Evolutionary conservation across 2,888 invertebrate species (phyloP), one percentile per base, ranked within the genome.

Genomic region (Orthosia gothica): DNA sequence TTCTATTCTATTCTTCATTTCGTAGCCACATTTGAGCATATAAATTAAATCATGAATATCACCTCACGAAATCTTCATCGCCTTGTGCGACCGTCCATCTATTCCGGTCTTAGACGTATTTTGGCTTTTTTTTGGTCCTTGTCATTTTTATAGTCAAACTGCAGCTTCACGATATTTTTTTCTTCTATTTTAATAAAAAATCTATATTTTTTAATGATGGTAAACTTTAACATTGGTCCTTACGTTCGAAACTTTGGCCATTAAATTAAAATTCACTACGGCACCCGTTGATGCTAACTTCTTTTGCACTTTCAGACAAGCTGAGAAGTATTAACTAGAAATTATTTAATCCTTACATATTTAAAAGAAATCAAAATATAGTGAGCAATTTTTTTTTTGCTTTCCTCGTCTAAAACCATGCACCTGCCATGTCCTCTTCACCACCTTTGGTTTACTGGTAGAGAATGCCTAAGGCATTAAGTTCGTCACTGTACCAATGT

Each of bases 211-310:
- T 52, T 52, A 52, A n/a, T 11, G 18, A 18, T 2, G 5, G 18
- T 47, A 16, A 18, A 7, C 16, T 61, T n/a, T 47, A 26, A 61
- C n/a, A 58, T 32, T 20, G 26, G 26, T 61, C n/a, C 45, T n/a
- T 59, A 26, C n/a, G 26, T 26, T 59, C 45, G 45, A 59, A 47
- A 68, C 67, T 61, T 68, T n/a, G 26, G 16, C 61, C n/a, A 52
- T 47, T 67, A 26, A 68, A 40, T 47, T 67, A 26, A 68, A 68
- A 61, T 68, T 61, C n/a, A 26, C 40, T 40, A 40, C 9, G 7
- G 5, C 11, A 58, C 18, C 26, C 47, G 47, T n/a, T 26, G 47
- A 66, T 40, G 12, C 32, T 52, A 12, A 47, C 15, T n/a, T 68
- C 26, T 47, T 68, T 26, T 61, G 9, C 16, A 47, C 16, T 68